Conservation (phyloP, 2,888 invertebrate species). For the Ptychoptera albimana region DNA sequence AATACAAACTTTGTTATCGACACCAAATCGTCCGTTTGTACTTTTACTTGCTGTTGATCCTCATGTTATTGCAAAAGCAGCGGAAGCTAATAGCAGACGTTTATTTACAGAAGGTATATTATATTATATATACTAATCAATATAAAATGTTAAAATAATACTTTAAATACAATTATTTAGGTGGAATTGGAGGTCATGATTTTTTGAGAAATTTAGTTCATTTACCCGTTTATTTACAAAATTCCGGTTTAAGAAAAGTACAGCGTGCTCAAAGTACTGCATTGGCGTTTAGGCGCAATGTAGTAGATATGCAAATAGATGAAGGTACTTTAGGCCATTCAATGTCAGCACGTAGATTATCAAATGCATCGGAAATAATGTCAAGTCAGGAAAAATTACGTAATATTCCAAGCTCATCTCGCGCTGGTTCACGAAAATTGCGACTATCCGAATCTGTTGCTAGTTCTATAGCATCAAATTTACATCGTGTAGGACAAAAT, state of each 20-base stretch:
- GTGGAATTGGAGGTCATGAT: slow-evolving; percentile 77
- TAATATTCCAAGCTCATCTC: slow-evolving; percentile 19
- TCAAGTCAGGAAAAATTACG: slow-evolving; percentile 64
- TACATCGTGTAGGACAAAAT: slow-evolving; percentile 60
- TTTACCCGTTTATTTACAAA: slow-evolving; percentile 94
- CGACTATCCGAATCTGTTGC: slow-evolving; percentile 79
- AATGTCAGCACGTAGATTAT: slow-evolving; percentile 60
- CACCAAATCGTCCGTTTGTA: slow-evolving; percentile 88
- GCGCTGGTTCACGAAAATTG: slow-evolving; percentile 52
- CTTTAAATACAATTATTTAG: slow-evolving; percentile 19
- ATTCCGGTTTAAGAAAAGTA: slow-evolving; percentile 81
- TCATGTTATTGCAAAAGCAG: slow-evolving; percentile 94
- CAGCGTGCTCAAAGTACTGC: slow-evolving; percentile 75
- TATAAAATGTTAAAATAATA: too few species aligned
- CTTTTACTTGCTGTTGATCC: slow-evolving; percentile 95
- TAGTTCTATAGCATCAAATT: slow-evolving; percentile 77
- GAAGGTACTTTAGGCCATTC: slow-evolving; percentile 27
- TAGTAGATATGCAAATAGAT: slow-evolving; percentile 23
- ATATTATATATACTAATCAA: too few species aligned
- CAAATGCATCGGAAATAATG: slow-evolving; percentile 66
- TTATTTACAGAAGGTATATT: slow-evolving; percentile 58
- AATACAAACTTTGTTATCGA: slow-evolving; percentile 87
- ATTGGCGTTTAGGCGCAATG: slow-evolving; percentile 26
- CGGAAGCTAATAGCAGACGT: slow-evolving; percentile 74
- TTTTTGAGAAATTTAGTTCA: slow-evolving; percentile 93